Base-by-base conservation (phyloP, 2,797 vertebrate species). In the Kryptolebias ocellatus region DNA sequence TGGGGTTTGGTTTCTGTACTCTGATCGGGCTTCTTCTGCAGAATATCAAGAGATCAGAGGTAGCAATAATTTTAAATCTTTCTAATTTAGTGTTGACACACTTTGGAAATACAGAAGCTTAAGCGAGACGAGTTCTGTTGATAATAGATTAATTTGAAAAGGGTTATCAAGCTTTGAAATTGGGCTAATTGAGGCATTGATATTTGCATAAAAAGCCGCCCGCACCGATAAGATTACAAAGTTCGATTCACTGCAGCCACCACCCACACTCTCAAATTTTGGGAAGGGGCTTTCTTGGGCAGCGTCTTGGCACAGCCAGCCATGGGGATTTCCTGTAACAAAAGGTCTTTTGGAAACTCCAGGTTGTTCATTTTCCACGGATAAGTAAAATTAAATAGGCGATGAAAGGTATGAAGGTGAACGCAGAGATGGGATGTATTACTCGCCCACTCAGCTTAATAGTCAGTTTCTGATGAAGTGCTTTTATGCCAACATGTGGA, bases 1-100 rank as follows among this genome's bases (percentile, higher is more conserved):
- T 73, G 60, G 58, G 78, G 78, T 78, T 74, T 85, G 49, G 76
- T 83, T 84, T 88, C 78, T 84, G 78, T 85, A 78, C 59, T 85
- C 66, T 76, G 73, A 75, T 24, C 20, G 2, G 20, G 20, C 20
- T 24, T 24, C 20, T 24, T 24, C 20, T 24, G 20, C 20, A 24
- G 20, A n/a, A n/a, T n/a, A n/a, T n/a, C n/a, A n/a, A n/a, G 20
- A 84, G 64, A 72, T 69, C 70, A 74, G 45, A 46, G 2, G 16
- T 46, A 24, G 20, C 20, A 24, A 24, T 24, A 24, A 24, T 17
- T 46, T 2, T 44, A 5, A 37, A 5, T 10, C 5, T 37, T 37
- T 37, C 34, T 37, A 37, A 37, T 37, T 37, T 37, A 37, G 10
- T 31, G 31, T 12, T 42, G 16, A 42, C 31, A 57, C 17, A 14